phyloP scores from a whole-genome alignment of 1,140 invertebrate genomes.

The Eumaeus atala region DNA sequence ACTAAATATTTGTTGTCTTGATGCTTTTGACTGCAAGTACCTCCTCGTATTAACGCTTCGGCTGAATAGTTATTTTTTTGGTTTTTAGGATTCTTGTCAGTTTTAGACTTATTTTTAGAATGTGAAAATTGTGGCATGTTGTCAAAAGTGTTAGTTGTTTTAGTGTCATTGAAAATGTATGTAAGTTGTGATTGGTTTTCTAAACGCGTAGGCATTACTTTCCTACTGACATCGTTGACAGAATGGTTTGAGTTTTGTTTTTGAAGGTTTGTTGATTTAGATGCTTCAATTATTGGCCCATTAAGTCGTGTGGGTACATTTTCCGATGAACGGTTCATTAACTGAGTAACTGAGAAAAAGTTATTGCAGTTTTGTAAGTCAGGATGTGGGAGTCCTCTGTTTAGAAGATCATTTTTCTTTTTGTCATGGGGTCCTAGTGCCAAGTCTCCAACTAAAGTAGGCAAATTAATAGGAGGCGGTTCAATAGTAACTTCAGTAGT shows the following conservation, averaged over 20 bases:
- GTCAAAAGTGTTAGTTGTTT: conserved; percentile 43
- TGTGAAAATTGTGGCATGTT: conserved; percentile 46
- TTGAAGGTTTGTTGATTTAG: conserved; percentile 30
- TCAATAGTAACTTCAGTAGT: conserved; percentile 68
- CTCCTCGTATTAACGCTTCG: conserved; percentile 59
- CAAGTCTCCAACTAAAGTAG: conserved; percentile 62
- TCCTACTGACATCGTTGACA: conserved; percentile 41
- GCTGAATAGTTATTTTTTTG: conserved; percentile 66
- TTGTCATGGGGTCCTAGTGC: conserved; percentile 65
- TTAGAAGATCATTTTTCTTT: conserved; percentile 51
- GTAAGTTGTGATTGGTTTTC: conserved; percentile 51
- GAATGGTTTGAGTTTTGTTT: conserved; percentile 47
- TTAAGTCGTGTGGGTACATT: conserved; percentile 49
- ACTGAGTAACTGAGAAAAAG: conserved; percentile 62
- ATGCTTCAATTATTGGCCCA: conserved; percentile 35
- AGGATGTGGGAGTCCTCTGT: conserved; percentile 35
- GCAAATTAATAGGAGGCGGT: conserved; percentile 62
- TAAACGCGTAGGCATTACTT: conserved; percentile 37
- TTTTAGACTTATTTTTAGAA: conserved; percentile 46
- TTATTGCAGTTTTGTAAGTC: conserved; percentile 60
- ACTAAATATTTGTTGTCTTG: conserved; percentile 51
- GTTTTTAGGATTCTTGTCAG: conserved; percentile 54
- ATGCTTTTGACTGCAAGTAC: conserved; percentile 55
- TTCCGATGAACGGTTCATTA: conserved; percentile 65
- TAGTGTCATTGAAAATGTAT: conserved; percentile 55